Conservation (phyloP, 2,888 invertebrate species). For the Myopa tessellatipennis region DNA sequence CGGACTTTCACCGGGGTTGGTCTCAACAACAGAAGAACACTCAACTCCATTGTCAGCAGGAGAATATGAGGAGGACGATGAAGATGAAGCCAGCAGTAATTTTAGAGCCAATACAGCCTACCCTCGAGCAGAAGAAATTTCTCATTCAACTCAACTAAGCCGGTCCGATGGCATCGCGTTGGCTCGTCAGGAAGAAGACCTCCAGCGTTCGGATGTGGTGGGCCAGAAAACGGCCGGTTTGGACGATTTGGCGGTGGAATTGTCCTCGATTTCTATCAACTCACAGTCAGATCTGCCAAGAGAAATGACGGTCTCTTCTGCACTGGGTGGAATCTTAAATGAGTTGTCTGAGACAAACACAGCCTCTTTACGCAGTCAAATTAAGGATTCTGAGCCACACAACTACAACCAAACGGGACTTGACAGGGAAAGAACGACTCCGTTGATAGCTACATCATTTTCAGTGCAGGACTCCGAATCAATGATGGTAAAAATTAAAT, state of each 20-base stretch:
- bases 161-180: not conserved
- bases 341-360: slow-evolving; percentile 57
- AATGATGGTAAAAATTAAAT: slow-evolving; percentile 24
- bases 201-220: not conserved
- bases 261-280: slow-evolving; percentile 66
- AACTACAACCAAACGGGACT: not conserved
- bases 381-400: slow-evolving; percentile 3
- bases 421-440: not conserved
- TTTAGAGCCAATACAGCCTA: not conserved
- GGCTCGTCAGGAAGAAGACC: not conserved
- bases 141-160: not conserved
- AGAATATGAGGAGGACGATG: slow-evolving; percentile 32
- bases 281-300: slow-evolving; percentile 57
- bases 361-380: slow-evolving; percentile 49
- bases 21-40: slow-evolving; percentile 58
- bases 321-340: slow-evolving; percentile 56
- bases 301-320: slow-evolving; percentile 59
- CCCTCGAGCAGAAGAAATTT: not conserved
- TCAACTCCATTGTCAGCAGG: slow-evolving; percentile 47
- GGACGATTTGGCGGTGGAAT: slow-evolving; percentile 62
- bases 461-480: slow-evolving; percentile 27
- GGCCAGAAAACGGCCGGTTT: slow-evolving; percentile 36
- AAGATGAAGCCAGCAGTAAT: not conserved
- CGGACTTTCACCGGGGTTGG: slow-evolving; percentile 63
- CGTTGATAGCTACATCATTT: slow-evolving; percentile 8